Evolutionary conservation across 1,140 invertebrate genomes (phyloP), one percentile per base, ranked within the genome.

Genomic region (Drosophila burlai): DNA sequence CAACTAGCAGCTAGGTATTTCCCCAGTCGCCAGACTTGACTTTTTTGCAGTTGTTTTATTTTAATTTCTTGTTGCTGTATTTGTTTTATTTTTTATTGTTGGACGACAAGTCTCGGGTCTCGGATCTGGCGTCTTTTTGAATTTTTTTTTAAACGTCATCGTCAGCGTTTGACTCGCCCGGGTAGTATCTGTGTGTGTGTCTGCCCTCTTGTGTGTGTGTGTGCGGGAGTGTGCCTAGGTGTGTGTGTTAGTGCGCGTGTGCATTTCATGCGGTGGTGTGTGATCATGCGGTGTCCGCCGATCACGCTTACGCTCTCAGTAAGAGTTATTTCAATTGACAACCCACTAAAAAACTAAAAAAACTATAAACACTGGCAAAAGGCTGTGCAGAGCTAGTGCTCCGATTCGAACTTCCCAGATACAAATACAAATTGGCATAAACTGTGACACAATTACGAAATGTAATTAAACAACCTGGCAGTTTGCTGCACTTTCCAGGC

Each of bases 321-420:
- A 71, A 84, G 72, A 80, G 64, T 73, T 69, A 71, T 75, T 73
- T 83, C 81, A 84, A 89, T 89, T 89, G 84, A 84, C 81, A 84
- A 89, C 69, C 81, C 79, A 89, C 77, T 54, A 47, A 66, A 24
- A 24, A 24, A 24, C 24, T 24, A 0, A 24, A 67, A 67, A 74
- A 80, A 74, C 73, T 65, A 77, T 85, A 73, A 73, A 65, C 47
- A 67, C 55, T 62, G 45, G 60, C 68, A 66, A 74, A 65, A 42
- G 26, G 18, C 4, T 31, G 36, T 46, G 26, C n/a, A 21, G 50
- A 21, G 50, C 50, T 24, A 36, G 45, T 18, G 52, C 31, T 50
- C 59, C 36, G 31, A 69, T 58, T 71, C 38, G 36, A 72, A 60
- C 52, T 73, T 43, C n/a, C 42, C 21, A 15, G 24, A 24, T 10